phyloP scores from a whole-genome alignment of 2,113 vertebrate species.

The Anolis sagrei region DNA sequence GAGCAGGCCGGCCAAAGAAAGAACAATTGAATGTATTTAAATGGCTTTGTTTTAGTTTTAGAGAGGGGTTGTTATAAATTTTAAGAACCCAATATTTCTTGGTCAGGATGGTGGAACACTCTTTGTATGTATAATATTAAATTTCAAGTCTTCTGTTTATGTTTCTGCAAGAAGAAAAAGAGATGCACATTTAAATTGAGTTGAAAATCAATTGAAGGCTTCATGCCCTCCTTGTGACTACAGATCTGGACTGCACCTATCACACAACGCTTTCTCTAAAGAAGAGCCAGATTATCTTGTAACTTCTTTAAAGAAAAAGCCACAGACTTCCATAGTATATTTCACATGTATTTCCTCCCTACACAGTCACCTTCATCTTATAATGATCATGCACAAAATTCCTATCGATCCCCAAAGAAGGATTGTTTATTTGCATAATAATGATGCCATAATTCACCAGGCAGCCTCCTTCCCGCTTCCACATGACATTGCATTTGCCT shows the following conservation, averaged over 20 bases:
- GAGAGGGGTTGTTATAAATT: background rate
- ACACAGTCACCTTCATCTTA: conserved; percentile 17
- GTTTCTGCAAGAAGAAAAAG: background rate
- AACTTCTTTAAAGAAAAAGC: background rate
- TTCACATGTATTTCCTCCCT: background rate
- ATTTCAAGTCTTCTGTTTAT: background rate
- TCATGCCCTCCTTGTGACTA: background rate
- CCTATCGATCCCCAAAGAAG: background rate
- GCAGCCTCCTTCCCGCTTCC: background rate
- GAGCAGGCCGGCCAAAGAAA: background rate
- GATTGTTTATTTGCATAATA: conserved; percentile 29
- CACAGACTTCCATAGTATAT: background rate
- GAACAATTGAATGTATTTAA: background rate
- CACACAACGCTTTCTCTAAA: background rate
- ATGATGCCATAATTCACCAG: conserved; percentile 22
- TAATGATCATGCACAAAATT: background rate
- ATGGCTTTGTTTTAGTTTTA: background rate
- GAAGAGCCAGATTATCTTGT: background rate
- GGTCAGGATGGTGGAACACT: background rate
- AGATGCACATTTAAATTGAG: background rate
- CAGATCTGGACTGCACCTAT: background rate
- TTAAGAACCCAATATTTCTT: background rate
- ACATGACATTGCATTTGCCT: conserved; percentile 15
- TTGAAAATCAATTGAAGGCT: background rate
- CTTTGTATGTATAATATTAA: background rate